Evolutionary conservation across 2,888 invertebrate species (phyloP).

Genomic region (Eupithecia subfuscata): DNA sequence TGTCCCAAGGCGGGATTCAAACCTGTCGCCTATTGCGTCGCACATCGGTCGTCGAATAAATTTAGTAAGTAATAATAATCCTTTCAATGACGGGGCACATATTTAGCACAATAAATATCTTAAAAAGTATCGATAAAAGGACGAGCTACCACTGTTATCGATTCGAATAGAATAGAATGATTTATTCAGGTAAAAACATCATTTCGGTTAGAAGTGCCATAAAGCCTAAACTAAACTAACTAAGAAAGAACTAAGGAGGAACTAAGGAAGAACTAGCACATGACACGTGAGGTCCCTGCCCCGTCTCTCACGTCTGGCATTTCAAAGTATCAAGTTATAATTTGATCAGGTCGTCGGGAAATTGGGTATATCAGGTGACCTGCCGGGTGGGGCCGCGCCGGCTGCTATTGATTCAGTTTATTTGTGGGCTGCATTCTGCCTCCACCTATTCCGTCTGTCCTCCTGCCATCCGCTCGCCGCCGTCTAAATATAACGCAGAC

Average conservation of each 20-base stretch:
- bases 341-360: slow-evolving; percentile 32
- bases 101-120: neutral
- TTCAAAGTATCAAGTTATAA: slow-evolving; percentile 28
- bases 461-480: slow-evolving; percentile 43
- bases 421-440: slow-evolving; percentile 65
- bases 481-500: slow-evolving; percentile 53
- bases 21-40: no score
- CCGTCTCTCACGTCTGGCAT: slow-evolving; percentile 17
- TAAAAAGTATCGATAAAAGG: neutral
- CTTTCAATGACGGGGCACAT: neutral
- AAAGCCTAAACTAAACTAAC: no score
- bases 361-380: slow-evolving; percentile 48
- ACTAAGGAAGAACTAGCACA: neutral
- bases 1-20: no score
- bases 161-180: no score
- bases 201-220: no score
- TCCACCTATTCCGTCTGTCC: slow-evolving; percentile 47
- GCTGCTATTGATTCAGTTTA: slow-evolving; percentile 71
- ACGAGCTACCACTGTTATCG: no score
- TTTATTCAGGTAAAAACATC: no score
- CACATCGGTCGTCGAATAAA: no score
- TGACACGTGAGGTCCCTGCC: neutral
- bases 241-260: no score
- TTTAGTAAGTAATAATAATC: neutral
- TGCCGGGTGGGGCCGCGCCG: slow-evolving; percentile 45